Base-by-base conservation (phyloP, 2,797 vertebrate genomes). In the Enteromius argenteus region DNA sequence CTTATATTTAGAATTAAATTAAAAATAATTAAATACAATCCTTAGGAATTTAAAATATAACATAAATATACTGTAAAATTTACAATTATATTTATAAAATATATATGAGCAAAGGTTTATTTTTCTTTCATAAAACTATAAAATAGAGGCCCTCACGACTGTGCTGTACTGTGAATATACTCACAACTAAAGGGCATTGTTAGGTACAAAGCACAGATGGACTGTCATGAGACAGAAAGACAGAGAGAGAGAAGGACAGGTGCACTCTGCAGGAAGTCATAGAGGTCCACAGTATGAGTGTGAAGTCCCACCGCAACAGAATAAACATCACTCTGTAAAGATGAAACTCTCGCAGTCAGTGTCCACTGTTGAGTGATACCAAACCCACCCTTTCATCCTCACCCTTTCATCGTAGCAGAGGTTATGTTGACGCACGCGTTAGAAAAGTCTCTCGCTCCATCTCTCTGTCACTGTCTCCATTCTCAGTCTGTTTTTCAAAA, bases 211-310 rank as follows among this genome's bases (percentile, higher is more conserved):
- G 60, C 58, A 66, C 81, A 83, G 72, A 76, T 83, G 81, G 72
- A 83, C 53, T 35, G 19, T 67, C 60, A 39, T 67, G 60, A 78
- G 35, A 51, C 27, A 85, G 56, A 46, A 81, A 83, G 46, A 75
- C 83, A 53, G 46, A 89, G 87, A 88, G 67, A 83, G 71, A 44
- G 67, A 75, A 64, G 11, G 66, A 86, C 78, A 87, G 77, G 62
- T 90, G 86, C 79, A 60, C 75, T 86, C 89, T 86, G 85, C 87
- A 87, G 79, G 86, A 83, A 51, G 84, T 84, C 86, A 77, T 17
- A 56, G 79, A 58, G 81, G 85, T 84, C 80, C 83, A 82, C 79
- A 82, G 74, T 81, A 56, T 42, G 86, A 81, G 88, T 83, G 89
- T 81, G 88, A 90, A 77, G 62, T 81, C 76, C 78, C 56, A 71